Conservation (phyloP, 2,797 vertebrate species). For the Pagetopsis macropterus region DNA sequence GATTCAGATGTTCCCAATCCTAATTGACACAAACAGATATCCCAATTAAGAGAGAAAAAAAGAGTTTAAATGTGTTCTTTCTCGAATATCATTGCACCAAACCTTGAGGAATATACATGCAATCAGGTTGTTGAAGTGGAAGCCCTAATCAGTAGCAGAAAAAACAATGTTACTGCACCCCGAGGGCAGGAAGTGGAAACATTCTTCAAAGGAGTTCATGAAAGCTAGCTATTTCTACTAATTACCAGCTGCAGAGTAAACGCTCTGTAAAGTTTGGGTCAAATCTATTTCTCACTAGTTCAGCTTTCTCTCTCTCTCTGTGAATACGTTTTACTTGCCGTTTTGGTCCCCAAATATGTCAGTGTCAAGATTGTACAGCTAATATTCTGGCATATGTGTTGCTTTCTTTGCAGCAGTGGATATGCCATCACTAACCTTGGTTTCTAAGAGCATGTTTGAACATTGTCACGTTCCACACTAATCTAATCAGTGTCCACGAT, state of each 20-base stretch:
- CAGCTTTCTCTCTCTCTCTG: slow-evolving; percentile 6
- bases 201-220: slow-evolving; percentile 65
- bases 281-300: slow-evolving; percentile 22
- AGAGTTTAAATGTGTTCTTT: slow-evolving; percentile 22
- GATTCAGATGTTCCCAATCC: slow-evolving; percentile 18
- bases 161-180: slow-evolving; percentile 62
- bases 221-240: slow-evolving; percentile 48
- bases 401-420: slow-evolving; percentile 6
- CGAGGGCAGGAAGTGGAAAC: slow-evolving; percentile 73
- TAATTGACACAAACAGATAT: slow-evolving; percentile 36
- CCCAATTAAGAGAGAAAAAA: slow-evolving; percentile 41
- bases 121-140: slow-evolving; percentile 45
- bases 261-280: slow-evolving; percentile 14
- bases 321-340: background rate
- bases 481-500: slow-evolving; percentile 33
- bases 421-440: background rate
- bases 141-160: slow-evolving; percentile 70
- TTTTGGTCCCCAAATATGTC: slow-evolving; percentile 10
- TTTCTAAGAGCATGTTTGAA: slow-evolving; percentile 35
- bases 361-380: slow-evolving; percentile 3
- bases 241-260: slow-evolving; percentile 60
- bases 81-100: slow-evolving; percentile 11
- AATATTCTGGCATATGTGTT: slow-evolving; percentile 14
- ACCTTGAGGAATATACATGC: slow-evolving; percentile 28
- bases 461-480: background rate